phyloP scores from a whole-genome alignment of 2,888 invertebrate genomes.

The Heliconius aoede region DNA sequence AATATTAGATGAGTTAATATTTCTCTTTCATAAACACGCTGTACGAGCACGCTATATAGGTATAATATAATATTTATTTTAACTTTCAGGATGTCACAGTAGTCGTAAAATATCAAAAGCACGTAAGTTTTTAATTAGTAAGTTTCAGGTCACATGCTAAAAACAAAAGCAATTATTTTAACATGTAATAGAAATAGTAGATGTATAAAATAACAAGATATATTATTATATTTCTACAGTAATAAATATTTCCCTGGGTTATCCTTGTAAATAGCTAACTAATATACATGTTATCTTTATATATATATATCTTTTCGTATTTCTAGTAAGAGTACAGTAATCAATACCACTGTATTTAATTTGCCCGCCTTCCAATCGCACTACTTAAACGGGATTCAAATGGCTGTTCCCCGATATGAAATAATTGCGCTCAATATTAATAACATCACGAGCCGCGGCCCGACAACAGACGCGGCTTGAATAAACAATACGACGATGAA shows the following conservation, averaged over 20 bases:
- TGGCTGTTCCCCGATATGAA: constrained; percentile 46
- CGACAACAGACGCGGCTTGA: constrained; percentile 58
- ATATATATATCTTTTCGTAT: too few relatives aligned
- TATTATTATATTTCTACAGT: not conserved
- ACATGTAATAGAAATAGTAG: not conserved
- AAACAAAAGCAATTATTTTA: not conserved
- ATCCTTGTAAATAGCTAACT: not conserved
- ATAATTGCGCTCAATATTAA: constrained; percentile 51
- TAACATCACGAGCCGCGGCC: constrained; percentile 48
- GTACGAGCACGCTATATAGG: not conserved
- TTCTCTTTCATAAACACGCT: not conserved
- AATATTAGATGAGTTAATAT: not conserved
- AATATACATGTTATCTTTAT: too few relatives aligned
- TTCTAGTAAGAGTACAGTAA: too few relatives aligned
- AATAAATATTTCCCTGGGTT: not conserved
- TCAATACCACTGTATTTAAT: constrained; percentile 6
- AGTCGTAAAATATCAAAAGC: not conserved
- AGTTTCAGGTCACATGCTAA: not conserved
- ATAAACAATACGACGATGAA: constrained; percentile 63
- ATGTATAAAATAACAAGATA: not conserved
- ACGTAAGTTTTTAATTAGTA: not conserved
- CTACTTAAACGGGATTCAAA: constrained; percentile 29
- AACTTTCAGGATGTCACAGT: not conserved
- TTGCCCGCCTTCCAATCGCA: constrained; percentile 21
- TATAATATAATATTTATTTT: not conserved